These are phyloP conservation scores for Sprattus sprattus DNA, from an alignment of 2,113 vertebrate species.

Conservation along the genomic window DNA sequence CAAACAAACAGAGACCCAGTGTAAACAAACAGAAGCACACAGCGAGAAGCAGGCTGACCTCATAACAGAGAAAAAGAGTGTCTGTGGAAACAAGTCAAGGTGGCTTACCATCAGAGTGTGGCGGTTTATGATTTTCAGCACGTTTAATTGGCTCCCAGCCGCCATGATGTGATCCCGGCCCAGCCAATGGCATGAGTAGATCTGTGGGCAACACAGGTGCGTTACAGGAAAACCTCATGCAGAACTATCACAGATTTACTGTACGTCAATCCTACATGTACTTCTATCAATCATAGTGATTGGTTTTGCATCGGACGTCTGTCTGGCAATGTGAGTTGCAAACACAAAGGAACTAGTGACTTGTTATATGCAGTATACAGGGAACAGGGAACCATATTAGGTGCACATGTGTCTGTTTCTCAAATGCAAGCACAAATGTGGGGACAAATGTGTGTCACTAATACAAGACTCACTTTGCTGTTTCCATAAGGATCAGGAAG, in stretches of 20 bases:
- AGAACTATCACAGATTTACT: neutral
- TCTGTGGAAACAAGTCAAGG: neutral
- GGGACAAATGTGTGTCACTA: neutral
- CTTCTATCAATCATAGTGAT: neutral
- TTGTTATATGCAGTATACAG: too few relatives aligned
- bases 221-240: neutral
- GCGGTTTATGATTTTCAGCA: conserved; percentile 55
- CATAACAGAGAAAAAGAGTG: neutral
- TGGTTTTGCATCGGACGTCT: too few relatives aligned
- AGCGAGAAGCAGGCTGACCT: neutral
- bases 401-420: too few relatives aligned
- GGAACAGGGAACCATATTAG: too few relatives aligned
- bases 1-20: neutral
- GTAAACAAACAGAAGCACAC: neutral
- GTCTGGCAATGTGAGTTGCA: too few relatives aligned
- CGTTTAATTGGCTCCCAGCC: conserved; percentile 56
- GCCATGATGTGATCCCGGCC: conserved; percentile 54
- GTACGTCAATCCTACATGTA: neutral
- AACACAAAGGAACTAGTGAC: too few relatives aligned
- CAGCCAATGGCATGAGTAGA: conserved; percentile 62
- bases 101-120: conserved; percentile 52
- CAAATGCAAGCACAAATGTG: neutral
- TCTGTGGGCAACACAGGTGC: conserved; percentile 37
- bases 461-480: conserved; percentile 44
- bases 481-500: conserved; percentile 52